phyloP scores from a whole-genome alignment of 2,797 vertebrate species.

The Tragopan temminckii region DNA sequence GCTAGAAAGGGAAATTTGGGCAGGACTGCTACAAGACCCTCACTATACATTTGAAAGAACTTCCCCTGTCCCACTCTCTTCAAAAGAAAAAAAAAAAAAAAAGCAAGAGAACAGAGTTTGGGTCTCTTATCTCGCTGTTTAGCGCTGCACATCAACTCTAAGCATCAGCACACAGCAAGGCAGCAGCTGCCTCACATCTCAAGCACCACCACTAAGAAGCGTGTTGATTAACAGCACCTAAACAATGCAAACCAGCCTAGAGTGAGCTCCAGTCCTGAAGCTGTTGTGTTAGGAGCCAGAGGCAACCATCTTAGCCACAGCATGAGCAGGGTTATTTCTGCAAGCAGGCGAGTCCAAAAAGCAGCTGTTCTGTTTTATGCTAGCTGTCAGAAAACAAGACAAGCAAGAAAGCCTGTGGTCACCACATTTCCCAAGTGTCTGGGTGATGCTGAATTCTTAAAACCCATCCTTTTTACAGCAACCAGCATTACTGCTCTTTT shows the following conservation, averaged over 20 bases:
- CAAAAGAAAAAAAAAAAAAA: not conserved
- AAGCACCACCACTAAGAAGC: not conserved
- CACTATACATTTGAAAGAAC: not conserved
- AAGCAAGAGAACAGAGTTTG: not conserved
- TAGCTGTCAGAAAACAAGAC: not conserved
- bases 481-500: not conserved
- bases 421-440: not conserved
- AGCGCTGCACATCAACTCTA: not conserved
- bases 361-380: not conserved
- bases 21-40: not conserved
- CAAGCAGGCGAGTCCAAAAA: not conserved
- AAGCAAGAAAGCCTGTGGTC: not conserved
- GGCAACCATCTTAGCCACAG: not conserved
- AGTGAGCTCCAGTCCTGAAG: not conserved
- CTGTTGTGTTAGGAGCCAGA: not conserved
- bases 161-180: not conserved
- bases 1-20: not conserved
- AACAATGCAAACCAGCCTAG: not conserved
- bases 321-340: not conserved
- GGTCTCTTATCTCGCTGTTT: not conserved
- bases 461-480: not conserved
- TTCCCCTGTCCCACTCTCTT: not conserved
- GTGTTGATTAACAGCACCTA: not conserved
- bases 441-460: not conserved
- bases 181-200: not conserved